Conservation (phyloP, 2,113 vertebrate genomes). For the Calonectris borealis region DNA sequence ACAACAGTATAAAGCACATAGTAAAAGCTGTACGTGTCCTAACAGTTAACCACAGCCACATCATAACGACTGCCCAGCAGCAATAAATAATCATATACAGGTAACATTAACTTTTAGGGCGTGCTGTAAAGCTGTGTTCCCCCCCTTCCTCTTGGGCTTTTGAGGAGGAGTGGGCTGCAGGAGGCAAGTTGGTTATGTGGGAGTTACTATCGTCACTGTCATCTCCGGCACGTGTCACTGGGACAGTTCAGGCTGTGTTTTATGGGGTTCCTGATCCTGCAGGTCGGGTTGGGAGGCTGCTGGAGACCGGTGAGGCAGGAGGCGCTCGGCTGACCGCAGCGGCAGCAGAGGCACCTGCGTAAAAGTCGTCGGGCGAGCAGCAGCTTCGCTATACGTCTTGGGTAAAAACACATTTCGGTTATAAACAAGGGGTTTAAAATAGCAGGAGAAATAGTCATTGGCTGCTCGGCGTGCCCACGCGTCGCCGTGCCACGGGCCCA, state of each 20-base stretch:
- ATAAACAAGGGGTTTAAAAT: slow-evolving; percentile 23
- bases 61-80: slow-evolving; percentile 48
- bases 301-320: neutral
- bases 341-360: neutral
- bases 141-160: slow-evolving; percentile 5
- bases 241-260: neutral
- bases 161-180: neutral
- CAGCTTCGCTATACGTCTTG: neutral
- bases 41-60: slow-evolving; percentile 35
- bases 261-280: neutral
- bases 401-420: neutral
- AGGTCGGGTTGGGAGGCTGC: neutral
- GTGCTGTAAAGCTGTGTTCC: slow-evolving; percentile 39
- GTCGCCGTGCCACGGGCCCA: neutral
- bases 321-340: neutral
- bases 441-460: neutral
- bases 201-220: neutral
- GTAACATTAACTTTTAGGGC: slow-evolving; percentile 55
- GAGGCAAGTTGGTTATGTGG: slow-evolving; percentile 10
- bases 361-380: neutral
- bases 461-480: neutral
- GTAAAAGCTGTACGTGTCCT: slow-evolving; percentile 55
- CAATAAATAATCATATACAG: slow-evolving; percentile 59
- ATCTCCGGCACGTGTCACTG: neutral
- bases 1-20: slow-evolving; percentile 55